Conservation (phyloP, 2,888 invertebrate genomes). For the Cenopis cana region DNA sequence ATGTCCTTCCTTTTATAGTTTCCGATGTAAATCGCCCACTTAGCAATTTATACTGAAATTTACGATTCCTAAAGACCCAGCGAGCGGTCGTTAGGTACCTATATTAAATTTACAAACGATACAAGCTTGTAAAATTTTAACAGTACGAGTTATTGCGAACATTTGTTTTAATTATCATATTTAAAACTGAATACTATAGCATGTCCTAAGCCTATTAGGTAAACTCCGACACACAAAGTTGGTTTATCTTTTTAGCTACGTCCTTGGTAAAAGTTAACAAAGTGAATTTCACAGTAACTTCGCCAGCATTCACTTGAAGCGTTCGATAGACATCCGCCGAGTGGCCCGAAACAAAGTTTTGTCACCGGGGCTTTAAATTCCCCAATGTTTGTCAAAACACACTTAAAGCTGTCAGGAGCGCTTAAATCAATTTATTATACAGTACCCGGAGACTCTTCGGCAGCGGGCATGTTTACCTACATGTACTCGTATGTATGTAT, state of each 20-base stretch:
- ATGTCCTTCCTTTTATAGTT: conserved; percentile 49
- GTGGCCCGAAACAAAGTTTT: conserved; percentile 73
- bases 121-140: conserved; percentile 31
- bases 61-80: conserved; percentile 44
- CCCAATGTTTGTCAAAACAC: conserved; percentile 82
- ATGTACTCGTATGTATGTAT: conserved; percentile 58
- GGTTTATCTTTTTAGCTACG: conserved; percentile 46
- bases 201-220: neutral
- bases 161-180: conserved; percentile 26
- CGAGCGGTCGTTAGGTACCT: conserved; percentile 16
- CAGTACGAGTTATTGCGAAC: conserved; percentile 8
- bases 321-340: conserved; percentile 61
- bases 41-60: conserved; percentile 48
- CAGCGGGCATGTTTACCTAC: conserved; percentile 69
- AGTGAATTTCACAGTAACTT: conserved; percentile 60
- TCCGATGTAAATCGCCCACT: conserved; percentile 51
- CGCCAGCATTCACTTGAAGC: conserved; percentile 62
- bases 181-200: neutral
- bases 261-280: conserved; percentile 50
- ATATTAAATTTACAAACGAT: conserved; percentile 26
- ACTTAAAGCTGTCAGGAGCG: conserved; percentile 80
- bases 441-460: conserved; percentile 75
- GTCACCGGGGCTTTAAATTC: conserved; percentile 75
- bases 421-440: conserved; percentile 84
- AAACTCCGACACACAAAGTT: neutral